A percentile compares a stretch with the other conserved stretches of the same genome.
These are phyloP conservation scores for Rallus crepitans DNA, from an alignment of 2,797 vertebrate genomes.

Conservation along the genomic window DNA sequence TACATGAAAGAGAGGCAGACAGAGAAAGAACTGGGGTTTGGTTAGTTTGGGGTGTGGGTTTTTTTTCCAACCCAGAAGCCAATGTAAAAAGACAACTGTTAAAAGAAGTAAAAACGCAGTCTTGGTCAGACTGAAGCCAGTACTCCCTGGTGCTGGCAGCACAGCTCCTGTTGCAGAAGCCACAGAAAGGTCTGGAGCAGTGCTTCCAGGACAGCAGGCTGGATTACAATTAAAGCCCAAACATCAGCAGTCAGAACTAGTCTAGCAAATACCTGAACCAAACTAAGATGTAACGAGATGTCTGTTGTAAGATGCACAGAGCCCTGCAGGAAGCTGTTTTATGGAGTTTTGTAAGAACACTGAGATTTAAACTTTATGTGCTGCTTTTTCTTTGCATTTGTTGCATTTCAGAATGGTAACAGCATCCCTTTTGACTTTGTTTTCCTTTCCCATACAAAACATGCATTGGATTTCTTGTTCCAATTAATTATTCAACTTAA, in stretches of 20 bases:
- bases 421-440: neutral
- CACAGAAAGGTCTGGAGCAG: neutral
- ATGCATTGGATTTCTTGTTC: neutral
- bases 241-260: neutral
- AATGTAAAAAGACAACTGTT: neutral
- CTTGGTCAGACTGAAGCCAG: neutral
- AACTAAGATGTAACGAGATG: neutral
- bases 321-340: neutral
- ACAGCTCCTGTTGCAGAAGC: neutral
- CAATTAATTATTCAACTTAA: constrained; percentile 34
- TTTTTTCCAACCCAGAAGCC: neutral
- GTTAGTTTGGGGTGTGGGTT: neutral
- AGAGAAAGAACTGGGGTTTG: neutral
- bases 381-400: neutral
- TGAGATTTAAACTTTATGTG: neutral
- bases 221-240: constrained; percentile 1
- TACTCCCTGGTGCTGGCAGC: neutral
- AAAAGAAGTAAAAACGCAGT: neutral
- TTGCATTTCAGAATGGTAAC: neutral
- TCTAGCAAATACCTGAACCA: neutral
- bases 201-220: neutral
- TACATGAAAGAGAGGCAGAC: neutral
- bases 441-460: neutral
- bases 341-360: neutral
- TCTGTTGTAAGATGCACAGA: neutral